phyloP scores from a whole-genome alignment of 2,113 vertebrate species.

The Ellobius talpinus region DNA sequence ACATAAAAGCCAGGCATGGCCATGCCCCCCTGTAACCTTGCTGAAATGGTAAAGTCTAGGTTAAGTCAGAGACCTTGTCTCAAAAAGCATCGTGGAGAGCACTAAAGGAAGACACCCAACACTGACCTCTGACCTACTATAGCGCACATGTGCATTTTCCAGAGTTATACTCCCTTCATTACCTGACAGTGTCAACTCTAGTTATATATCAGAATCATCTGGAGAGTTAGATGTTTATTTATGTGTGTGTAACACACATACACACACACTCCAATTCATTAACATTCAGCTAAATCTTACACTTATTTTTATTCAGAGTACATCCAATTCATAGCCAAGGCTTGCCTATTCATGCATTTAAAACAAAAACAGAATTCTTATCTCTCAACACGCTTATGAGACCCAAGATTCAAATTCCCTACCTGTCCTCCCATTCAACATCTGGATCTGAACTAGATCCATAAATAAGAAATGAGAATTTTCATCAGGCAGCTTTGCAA shows the following conservation, averaged over 20 bases:
- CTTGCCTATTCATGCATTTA: slow-evolving; percentile 46
- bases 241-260: background rate
- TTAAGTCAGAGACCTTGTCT: background rate
- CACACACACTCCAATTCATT: slow-evolving; percentile 1
- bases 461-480: slow-evolving; percentile 82
- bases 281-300: slow-evolving; percentile 56
- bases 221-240: background rate
- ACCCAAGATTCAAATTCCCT: slow-evolving; percentile 70
- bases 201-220: slow-evolving; percentile 28
- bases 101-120: background rate
- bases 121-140: background rate
- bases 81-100: background rate
- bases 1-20: background rate
- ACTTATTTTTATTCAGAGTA: slow-evolving; percentile 58
- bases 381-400: slow-evolving; percentile 54
- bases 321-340: slow-evolving; percentile 40
- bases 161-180: slow-evolving; percentile 2
- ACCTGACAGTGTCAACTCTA: slow-evolving; percentile 31
- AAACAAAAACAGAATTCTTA: slow-evolving; percentile 61
- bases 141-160: background rate
- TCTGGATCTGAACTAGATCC: slow-evolving; percentile 74
- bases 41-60: background rate
- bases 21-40: background rate
- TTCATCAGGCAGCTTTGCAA: slow-evolving; percentile 78
- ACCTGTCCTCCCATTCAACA: slow-evolving; percentile 66